phyloP scores from a whole-genome alignment of 2,888 invertebrate genomes.

The Lordiphosa andalusiaca region DNA sequence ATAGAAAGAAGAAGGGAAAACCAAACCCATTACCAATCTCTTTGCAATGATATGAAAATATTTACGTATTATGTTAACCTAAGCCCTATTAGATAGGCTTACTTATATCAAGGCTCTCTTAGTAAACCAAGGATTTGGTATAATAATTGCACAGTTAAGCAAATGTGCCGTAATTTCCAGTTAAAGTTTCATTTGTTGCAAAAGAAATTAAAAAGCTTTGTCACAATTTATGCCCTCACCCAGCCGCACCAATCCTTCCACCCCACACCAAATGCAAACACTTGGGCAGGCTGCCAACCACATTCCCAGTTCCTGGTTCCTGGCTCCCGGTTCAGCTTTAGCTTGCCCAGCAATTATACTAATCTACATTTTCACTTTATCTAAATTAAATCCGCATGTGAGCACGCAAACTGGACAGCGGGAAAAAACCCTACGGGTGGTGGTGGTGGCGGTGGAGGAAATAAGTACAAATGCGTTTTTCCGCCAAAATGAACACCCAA shows the following conservation, averaged over 20 bases:
- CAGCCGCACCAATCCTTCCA: constrained; percentile 1
- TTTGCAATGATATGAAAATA: no score
- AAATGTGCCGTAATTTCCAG: no score
- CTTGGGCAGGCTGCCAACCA: constrained; percentile 19
- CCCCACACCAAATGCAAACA: no score
- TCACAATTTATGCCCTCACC: constrained; percentile 31
- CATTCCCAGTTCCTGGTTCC: not conserved
- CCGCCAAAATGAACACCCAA: constrained; percentile 43
- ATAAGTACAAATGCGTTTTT: constrained; percentile 40
- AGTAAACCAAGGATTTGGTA: no score
- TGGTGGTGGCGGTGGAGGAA: constrained; percentile 10
- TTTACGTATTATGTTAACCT: no score
- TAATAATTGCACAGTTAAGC: no score
- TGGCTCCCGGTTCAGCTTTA: not conserved
- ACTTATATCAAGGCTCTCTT: no score
- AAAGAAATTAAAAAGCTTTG: constrained; percentile 32
- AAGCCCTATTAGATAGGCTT: no score
- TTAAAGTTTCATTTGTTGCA: no score
- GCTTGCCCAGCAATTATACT: constrained; percentile 54
- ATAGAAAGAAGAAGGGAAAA: no score
- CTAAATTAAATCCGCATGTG: constrained; percentile 61
- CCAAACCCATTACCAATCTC: no score
- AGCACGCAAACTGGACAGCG: constrained; percentile 38
- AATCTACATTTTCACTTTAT: constrained; percentile 60
- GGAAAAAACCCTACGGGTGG: no score